Evolutionary conservation across 2,113 vertebrate genomes (phyloP).

Genomic region (Gymnogyps californianus): DNA sequence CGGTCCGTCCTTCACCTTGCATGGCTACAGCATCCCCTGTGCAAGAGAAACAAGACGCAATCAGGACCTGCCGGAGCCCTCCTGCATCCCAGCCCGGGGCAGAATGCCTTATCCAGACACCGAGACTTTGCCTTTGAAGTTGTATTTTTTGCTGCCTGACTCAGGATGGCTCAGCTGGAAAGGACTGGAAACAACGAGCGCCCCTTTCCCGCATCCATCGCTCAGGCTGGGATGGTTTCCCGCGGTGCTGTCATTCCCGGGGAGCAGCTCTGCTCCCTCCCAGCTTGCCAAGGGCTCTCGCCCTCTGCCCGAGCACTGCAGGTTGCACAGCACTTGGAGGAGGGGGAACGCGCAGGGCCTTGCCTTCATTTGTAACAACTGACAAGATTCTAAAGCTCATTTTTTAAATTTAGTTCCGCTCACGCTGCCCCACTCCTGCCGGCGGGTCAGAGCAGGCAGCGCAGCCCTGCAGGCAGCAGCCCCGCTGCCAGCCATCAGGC

Average conservation of each 20-base stretch:
- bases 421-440: fast-evolving
- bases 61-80: background rate
- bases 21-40: constrained; percentile 1
- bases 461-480: background rate
- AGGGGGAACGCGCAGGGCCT: fast-evolving
- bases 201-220: background rate
- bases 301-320: background rate
- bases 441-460: background rate
- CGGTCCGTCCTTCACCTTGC: background rate
- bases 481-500: background rate
- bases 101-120: background rate
- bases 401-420: background rate
- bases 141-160: background rate
- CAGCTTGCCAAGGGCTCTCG: background rate
- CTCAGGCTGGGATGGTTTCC: background rate
- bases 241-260: fast-evolving
- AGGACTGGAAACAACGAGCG: background rate
- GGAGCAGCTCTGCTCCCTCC: background rate
- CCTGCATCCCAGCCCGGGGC: fast-evolving
- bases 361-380: background rate
- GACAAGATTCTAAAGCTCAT: background rate
- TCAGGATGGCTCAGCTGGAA: background rate
- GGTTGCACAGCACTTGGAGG: background rate
- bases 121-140: background rate
- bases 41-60: background rate